Evolutionary conservation across 2,797 vertebrate genomes (phyloP), one percentile per base, ranked within the genome.

Genomic region (Thamnophis elegans): DNA sequence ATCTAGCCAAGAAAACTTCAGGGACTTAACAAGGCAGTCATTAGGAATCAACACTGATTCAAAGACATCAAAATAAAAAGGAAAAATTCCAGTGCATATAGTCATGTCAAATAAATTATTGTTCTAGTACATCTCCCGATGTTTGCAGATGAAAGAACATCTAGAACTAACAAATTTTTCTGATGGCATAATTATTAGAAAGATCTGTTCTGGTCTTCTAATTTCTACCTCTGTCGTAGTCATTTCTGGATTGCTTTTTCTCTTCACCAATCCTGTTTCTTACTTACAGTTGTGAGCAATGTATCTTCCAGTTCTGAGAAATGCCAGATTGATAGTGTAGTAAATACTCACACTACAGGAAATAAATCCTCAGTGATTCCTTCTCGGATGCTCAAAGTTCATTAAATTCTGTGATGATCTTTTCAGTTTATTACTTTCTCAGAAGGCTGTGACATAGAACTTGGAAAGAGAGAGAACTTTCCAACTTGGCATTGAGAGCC

Each of bases 131-230:
- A 97, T 96, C 94, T 97, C 97, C 97, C 96, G 94, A 97, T 96
- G 96, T 96, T 97, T 47, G 94, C 92, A 96, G 94, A 96, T 93
- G 96, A 96, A 97, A 97, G 97, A 97, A 97, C 97, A 96, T 97
- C 96, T 97, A 98, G 97, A 96, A 97, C 96, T 97, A 98, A 97
- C 97, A 97, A 97, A 97, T 96, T 97, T 94, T 97, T 98, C 97
- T 97, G 97, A 97, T 96, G 97, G 62, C 94, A 89, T 86, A 78
- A 11, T 93, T 94, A 14, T 94, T 95, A 36, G 68, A 92, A 95
- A 47, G 65, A 92, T 95, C 96, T 62, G 36, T 96, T 96, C 95
- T 97, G 96, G 95, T 95, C 96, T 97, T 95, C 89, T 95, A 56
- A 89, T 58, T 91, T 95, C 96, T 97, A 91, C 95, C 94, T 92